A percentile compares a stretch with the other conserved stretches of the same genome.
Evolutionary conservation across 2,113 vertebrate species (phyloP).

Genomic region (Felis catus): F.catus_Fca126_mat1.0 CM031412.1:46007001-46007500

Average conservation of each 20-base stretch:
- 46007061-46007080: too few relatives aligned
- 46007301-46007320: not conserved
- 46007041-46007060: too few relatives aligned
- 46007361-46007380: not conserved
- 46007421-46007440: not conserved
- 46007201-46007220: too few relatives aligned
- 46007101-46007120: too few relatives aligned
- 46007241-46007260: not conserved
- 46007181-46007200: too few relatives aligned
- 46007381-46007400: not conserved
- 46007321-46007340: not conserved
- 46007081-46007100: too few relatives aligned
- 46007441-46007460: not conserved
- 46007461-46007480: not conserved
- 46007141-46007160: too few relatives aligned
- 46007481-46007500: not conserved
- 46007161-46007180: too few relatives aligned
- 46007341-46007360: not conserved
- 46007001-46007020: not conserved
- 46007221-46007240: too few relatives aligned
- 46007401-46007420: not conserved
- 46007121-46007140: too few relatives aligned
- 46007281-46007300: not conserved
- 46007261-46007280: not conserved
- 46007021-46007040: not conserved